Evolutionary conservation across 2,888 invertebrate species (phyloP).

Genomic region (Clunio marinus): DNA sequence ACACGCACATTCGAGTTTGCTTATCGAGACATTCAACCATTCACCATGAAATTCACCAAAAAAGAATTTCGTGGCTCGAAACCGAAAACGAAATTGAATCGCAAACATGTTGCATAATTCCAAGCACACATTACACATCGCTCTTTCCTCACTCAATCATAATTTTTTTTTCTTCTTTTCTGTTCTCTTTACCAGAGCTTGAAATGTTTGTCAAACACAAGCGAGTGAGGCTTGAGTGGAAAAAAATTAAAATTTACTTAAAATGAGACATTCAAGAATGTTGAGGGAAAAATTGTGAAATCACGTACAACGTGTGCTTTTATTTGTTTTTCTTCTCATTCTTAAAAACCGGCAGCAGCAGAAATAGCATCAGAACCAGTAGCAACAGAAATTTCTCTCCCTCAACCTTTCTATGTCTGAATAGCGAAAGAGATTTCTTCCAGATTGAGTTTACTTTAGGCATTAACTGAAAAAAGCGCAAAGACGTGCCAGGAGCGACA

Average conservation of each 20-base stretch:
- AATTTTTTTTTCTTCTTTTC: not conserved
- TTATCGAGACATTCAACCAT: not conserved
- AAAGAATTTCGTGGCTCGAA: not conserved
- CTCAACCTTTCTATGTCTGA: not conserved
- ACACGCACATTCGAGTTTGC: too few species aligned
- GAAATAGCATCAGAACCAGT: constrained; percentile 5
- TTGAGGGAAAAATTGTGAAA: constrained; percentile 24
- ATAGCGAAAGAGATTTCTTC: not conserved
- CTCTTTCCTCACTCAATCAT: not conserved
- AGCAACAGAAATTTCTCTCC: not conserved
- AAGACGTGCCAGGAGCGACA: too few species aligned
- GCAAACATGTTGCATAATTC: constrained; percentile 26
- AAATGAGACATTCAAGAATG: constrained; percentile 26
- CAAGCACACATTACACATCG: constrained; percentile 9
- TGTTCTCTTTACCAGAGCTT: not conserved
- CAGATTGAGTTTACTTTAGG: constrained; percentile 8
- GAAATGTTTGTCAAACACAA: constrained; percentile 15
- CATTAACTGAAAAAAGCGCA: constrained; percentile 1
- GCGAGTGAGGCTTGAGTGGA: not conserved
- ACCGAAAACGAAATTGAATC: constrained; percentile 15
- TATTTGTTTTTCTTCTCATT: constrained; percentile 25
- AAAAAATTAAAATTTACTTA: constrained; percentile 17
- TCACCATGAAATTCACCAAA: not conserved
- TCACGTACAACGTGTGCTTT: constrained; percentile 33
- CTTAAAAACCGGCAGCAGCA: not conserved